phyloP scores from a whole-genome alignment of 2,888 invertebrate species.

The Caenorhabditis drosophilae region DNA sequence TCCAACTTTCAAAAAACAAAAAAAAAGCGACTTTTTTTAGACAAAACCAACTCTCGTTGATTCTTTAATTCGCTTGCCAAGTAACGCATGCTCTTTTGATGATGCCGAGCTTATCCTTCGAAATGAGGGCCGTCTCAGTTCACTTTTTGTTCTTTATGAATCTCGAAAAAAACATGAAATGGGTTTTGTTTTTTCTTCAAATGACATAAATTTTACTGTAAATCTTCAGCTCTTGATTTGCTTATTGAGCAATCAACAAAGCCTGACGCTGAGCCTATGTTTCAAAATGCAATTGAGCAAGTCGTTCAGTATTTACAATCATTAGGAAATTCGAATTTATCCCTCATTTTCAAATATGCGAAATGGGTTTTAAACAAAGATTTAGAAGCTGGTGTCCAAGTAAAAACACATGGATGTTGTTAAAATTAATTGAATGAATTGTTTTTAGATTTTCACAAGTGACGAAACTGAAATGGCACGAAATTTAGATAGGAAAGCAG shows the following conservation, averaged over 20 bases:
- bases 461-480: constrained; percentile 82
- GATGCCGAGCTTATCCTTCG: constrained; percentile 89
- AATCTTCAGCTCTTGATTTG: constrained; percentile 79
- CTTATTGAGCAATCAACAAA: constrained; percentile 77
- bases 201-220: no score
- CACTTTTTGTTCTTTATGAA: constrained; percentile 92
- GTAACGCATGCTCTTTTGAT: constrained; percentile 87
- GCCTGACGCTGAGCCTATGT: constrained; percentile 76
- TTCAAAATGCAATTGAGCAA: constrained; percentile 77
- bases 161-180: constrained; percentile 89
- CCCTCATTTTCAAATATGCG: constrained; percentile 89
- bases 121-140: constrained; percentile 71
- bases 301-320: constrained; percentile 79
- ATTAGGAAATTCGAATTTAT: constrained; percentile 78
- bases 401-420: constrained; percentile 45
- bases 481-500: constrained; percentile 83
- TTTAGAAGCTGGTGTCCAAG: constrained; percentile 85
- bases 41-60: constrained; percentile 94
- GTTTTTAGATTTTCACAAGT: constrained; percentile 80
- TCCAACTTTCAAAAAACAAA: constrained; percentile 1
- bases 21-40: constrained; percentile 71
- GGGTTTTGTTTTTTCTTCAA: no score
- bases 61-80: constrained; percentile 82
- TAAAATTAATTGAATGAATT: not conserved
- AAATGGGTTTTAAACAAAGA: constrained; percentile 87